Evolutionary conservation across 2,797 vertebrate species (phyloP).

Genomic region (Halcyon chelicuti): DNA sequence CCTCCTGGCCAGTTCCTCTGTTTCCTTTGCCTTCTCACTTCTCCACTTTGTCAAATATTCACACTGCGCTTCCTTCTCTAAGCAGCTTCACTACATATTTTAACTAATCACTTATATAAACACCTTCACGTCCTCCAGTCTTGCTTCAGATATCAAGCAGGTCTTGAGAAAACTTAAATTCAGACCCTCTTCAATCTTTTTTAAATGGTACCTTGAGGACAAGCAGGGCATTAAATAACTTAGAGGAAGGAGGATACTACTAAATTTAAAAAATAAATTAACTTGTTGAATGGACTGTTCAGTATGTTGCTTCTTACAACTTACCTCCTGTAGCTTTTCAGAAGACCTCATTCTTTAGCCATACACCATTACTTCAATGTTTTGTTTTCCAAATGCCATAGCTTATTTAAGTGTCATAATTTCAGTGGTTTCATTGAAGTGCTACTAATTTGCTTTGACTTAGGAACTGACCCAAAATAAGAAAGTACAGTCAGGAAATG

Average conservation of each 20-base stretch:
- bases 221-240: not conserved
- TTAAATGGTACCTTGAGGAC: not conserved
- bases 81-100: not conserved
- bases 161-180: not conserved
- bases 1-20: not conserved
- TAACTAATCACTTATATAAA: not conserved
- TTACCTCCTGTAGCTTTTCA: not conserved
- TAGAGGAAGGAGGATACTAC: not conserved
- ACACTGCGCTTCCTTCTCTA: not conserved
- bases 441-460: not conserved
- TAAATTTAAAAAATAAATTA: not conserved
- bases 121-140: not conserved
- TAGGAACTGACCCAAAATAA: not conserved
- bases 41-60: not conserved
- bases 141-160: not conserved
- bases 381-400: not conserved
- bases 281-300: not conserved
- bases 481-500: not conserved
- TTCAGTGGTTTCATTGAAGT: not conserved
- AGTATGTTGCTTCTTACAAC: not conserved
- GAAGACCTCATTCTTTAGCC: not conserved
- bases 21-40: not conserved
- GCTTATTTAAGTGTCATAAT: not conserved
- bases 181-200: not conserved
- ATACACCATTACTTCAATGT: fast-evolving